A percentile compares a stretch with the other conserved stretches of the same genome.
These are phyloP conservation scores for Falco rusticolus DNA, from an alignment of 2,797 vertebrate species.

Conservation along the genomic window DNA sequence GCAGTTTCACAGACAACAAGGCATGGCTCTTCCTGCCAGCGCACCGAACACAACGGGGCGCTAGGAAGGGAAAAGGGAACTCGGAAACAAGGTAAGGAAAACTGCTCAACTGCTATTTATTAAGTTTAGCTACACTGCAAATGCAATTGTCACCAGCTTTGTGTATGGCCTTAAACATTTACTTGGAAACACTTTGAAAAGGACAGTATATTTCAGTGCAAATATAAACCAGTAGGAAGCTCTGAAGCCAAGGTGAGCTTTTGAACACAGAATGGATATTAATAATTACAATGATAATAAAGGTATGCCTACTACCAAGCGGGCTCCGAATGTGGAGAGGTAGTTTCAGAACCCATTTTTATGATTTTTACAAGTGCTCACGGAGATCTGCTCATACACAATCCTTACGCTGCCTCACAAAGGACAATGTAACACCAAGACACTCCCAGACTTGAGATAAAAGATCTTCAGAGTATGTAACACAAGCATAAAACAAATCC, in stretches of 20 bases:
- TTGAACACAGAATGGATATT: background rate
- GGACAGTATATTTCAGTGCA: background rate
- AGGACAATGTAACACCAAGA: background rate
- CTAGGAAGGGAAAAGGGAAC: background rate
- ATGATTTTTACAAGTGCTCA: background rate
- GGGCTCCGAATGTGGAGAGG: background rate
- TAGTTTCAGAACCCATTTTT: background rate
- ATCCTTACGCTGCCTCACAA: accelerated
- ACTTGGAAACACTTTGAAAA: background rate
- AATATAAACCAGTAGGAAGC: background rate
- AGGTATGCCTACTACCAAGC: background rate
- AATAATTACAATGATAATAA: background rate
- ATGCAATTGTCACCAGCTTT: background rate
- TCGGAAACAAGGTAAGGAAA: background rate
- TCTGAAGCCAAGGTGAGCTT: background rate
- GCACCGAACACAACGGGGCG: background rate
- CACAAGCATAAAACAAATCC: background rate
- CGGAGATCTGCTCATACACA: background rate
- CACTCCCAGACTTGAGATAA: background rate
- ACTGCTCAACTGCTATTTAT: background rate
- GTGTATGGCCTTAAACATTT: background rate
- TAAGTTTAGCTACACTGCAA: background rate
- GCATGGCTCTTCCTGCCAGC: background rate
- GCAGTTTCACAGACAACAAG: background rate
- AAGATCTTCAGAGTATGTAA: background rate